Evolutionary conservation across 2,113 vertebrate species (phyloP).

Genomic region (Cariama cristata): DNA sequence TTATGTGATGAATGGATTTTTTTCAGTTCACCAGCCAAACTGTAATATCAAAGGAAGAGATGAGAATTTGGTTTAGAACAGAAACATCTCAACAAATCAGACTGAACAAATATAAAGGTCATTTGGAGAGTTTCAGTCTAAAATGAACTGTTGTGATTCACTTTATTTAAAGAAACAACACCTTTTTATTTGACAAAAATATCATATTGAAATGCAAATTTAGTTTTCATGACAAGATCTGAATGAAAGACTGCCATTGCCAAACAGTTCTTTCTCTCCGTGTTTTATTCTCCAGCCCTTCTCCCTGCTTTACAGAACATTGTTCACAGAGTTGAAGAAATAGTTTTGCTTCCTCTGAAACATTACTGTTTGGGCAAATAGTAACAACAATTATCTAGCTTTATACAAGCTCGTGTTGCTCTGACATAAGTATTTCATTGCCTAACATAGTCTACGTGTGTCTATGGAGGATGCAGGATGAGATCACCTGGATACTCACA

Average conservation of each 20-base stretch:
- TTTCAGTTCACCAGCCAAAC: background rate
- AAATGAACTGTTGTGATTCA: background rate
- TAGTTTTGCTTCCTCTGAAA: background rate
- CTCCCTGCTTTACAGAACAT: background rate
- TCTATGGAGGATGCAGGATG: background rate
- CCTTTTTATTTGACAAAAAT: background rate
- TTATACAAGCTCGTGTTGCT: background rate
- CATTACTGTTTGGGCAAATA: background rate
- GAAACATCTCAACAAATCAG: background rate
- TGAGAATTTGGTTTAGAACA: background rate
- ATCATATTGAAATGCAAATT: background rate
- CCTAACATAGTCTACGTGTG: background rate
- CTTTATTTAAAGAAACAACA: background rate
- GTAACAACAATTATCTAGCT: background rate
- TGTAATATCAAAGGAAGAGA: constrained; percentile 2
- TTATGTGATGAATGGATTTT: background rate
- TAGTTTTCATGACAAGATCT: background rate
- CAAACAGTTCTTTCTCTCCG: background rate
- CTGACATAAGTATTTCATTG: background rate
- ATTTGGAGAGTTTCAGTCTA: background rate
- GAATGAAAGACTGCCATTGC: background rate
- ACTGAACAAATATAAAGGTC: background rate
- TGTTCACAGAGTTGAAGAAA: background rate
- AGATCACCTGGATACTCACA: background rate
- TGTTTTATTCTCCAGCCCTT: background rate